phyloP scores from a whole-genome alignment of 2,113 vertebrate genomes.

The Chloropsis cyanopogon region DNA sequence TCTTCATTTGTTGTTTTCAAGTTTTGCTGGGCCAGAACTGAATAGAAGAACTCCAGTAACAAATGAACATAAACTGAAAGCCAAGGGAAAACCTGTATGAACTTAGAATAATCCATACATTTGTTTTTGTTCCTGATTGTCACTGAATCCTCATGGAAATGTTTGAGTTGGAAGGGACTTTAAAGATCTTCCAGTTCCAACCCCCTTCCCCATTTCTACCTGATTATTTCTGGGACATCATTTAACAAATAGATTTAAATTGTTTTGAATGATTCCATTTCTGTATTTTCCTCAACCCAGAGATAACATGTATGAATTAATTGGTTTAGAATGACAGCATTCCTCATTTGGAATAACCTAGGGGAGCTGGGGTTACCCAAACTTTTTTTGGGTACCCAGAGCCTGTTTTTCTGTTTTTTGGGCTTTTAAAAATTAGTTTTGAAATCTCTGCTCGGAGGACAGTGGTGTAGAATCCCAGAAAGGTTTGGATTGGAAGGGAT shows the following conservation, averaged over 20 bases:
- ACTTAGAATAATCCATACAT: not conserved
- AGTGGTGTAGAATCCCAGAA: not conserved
- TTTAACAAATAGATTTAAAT: not conserved
- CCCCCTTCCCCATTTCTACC: not conserved
- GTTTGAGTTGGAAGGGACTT: not conserved
- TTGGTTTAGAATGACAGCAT: not conserved
- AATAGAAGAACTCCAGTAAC: not conserved
- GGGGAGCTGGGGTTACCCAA: not conserved
- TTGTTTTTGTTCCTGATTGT: not conserved
- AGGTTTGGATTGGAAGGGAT: not conserved
- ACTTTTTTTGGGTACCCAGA: not conserved
- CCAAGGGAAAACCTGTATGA: not conserved
- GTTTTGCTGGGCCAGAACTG: not conserved
- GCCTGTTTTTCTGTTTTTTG: not conserved
- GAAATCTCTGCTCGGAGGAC: not conserved
- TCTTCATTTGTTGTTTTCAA: not conserved
- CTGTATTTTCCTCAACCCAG: not conserved
- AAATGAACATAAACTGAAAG: not conserved
- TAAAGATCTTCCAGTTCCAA: not conserved
- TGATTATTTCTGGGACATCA: not conserved
- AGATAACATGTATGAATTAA: not conserved
- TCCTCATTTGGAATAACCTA: not conserved
- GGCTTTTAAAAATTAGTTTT: not conserved
- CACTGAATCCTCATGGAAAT: accelerated
- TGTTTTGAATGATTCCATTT: not conserved